Conservation (phyloP, 1,140 invertebrate genomes). For the Calephelis virginiensis region DNA sequence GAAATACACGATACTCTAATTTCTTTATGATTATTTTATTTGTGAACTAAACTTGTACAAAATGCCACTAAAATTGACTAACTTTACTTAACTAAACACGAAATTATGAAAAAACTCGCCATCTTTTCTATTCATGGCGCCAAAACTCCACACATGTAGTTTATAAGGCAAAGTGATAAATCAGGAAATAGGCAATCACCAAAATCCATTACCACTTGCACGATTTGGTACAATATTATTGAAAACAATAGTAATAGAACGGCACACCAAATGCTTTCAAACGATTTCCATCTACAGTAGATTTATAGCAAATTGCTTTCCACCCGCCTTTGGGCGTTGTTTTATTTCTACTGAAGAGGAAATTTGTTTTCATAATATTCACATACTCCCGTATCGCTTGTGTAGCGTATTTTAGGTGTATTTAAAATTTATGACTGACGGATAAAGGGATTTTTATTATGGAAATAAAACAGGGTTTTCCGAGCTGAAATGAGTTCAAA, state of each 20-base stretch:
- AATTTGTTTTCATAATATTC: slow-evolving; percentile 43
- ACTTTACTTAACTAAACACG: too few species aligned
- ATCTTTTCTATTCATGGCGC: too few species aligned
- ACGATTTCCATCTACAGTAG: slow-evolving; percentile 49
- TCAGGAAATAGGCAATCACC: slow-evolving; percentile 1
- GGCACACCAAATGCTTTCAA: slow-evolving; percentile 43
- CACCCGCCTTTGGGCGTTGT: slow-evolving; percentile 49
- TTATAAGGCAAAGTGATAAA: too few species aligned
- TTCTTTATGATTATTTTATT: too few species aligned
- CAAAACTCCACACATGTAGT: too few species aligned
- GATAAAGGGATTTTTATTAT: background rate
- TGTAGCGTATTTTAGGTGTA: slow-evolving; percentile 11
- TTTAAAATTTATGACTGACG: background rate
- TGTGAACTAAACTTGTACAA: too few species aligned
- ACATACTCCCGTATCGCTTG: slow-evolving; percentile 11
- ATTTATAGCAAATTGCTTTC: slow-evolving; percentile 62
- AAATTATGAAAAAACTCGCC: too few species aligned
- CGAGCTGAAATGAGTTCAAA: too few species aligned
- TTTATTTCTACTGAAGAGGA: slow-evolving; percentile 48
- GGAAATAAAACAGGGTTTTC: too few species aligned
- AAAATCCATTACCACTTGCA: slow-evolving; percentile 13
- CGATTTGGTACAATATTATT: slow-evolving; percentile 25
- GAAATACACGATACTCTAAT: too few species aligned
- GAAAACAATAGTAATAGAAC: slow-evolving; percentile 35
- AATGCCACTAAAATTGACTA: too few species aligned